Base-by-base conservation (phyloP, 1,140 invertebrate genomes). In the Macrocentrus cingulum region DNA sequence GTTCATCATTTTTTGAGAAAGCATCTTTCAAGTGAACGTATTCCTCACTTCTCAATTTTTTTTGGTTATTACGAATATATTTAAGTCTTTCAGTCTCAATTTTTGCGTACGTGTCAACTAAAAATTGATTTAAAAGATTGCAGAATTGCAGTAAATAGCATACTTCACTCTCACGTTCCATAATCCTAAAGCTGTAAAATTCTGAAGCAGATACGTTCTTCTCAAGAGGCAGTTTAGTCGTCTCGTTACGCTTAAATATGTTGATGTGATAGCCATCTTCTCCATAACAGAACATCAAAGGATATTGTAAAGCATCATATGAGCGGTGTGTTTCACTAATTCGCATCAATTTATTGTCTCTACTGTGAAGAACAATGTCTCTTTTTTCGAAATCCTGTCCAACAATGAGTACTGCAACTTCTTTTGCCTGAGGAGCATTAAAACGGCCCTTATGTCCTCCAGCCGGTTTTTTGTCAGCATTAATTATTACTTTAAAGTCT, bases 271-370 rank as follows among this genome's bases (percentile, higher is more conserved):
- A 76, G 57, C 69, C 68, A 67, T 74, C 63, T 51, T 77, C 68
- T 57, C 76, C 75, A 63, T 74, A 58, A 55, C 69, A 76, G 67
- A 75, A 75, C 65, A 74, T 66, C 8, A 72, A 39, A 64, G 67
- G 67, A 66, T 75, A 75, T 62, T 72, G 66, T 64, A 77, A 65
- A 59, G 72, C 64, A 59, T 52, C 34, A 19, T 52, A 52, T 2
- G 50, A 32, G 5, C 52, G 52, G 25, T 55, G 39, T n/a, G 16
- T 44, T 32, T 55, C 52, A 42, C 13, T 44, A 18, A 55, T 32
- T 29, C 52, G 7, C 5, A 29, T 9, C 34, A 55, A 45, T 22
- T 45, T 2, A 22, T 44, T 29, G 20, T 55, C 25, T 18, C 52
- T 16, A 34, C 52, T 32, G 13, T 51, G n/a, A 7, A 42, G 32